Percentiles rank a stretch among this genome's conserved stretches.
Conservation (phyloP, 1,140 invertebrate species). For the Diprion similis region DNA sequence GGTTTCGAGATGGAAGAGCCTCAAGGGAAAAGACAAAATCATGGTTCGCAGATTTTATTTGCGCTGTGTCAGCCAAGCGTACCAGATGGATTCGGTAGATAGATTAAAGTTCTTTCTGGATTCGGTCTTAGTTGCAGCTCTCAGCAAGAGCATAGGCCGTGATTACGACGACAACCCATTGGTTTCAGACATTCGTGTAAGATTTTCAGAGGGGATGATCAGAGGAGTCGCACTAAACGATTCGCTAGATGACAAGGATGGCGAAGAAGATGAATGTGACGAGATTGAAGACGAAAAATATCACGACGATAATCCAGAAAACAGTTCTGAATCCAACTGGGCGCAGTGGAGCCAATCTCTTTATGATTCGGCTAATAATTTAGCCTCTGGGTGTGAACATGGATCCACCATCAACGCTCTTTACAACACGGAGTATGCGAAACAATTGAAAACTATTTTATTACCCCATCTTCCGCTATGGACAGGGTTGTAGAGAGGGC, state of each 20-base stretch:
- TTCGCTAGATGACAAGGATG: not conserved
- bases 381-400: not conserved
- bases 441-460: not conserved
- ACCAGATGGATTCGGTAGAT: slow-evolving; percentile 13
- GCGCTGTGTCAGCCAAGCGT: slow-evolving; percentile 17
- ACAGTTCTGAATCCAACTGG: not conserved
- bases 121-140: slow-evolving; percentile 14
- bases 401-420: not conserved
- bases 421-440: not conserved
- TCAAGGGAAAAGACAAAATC: slow-evolving; percentile 9
- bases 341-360: not conserved
- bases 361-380: not conserved
- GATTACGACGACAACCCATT: not conserved
- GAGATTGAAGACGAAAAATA: too few species aligned
- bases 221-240: slow-evolving; percentile 14
- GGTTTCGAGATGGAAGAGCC: slow-evolving; percentile 27
- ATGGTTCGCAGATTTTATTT: slow-evolving; percentile 20
- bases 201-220: slow-evolving; percentile 22
- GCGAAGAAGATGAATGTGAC: not conserved
- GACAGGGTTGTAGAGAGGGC: not conserved
- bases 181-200: slow-evolving; percentile 17
- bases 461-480: not conserved
- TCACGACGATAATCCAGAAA: not conserved
- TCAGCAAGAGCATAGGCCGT: slow-evolving; percentile 13
- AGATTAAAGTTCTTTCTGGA: slow-evolving; percentile 18